Evolutionary conservation across 2,888 invertebrate genomes (phyloP).

Genomic region (Lasius fuliginosus): DNA sequence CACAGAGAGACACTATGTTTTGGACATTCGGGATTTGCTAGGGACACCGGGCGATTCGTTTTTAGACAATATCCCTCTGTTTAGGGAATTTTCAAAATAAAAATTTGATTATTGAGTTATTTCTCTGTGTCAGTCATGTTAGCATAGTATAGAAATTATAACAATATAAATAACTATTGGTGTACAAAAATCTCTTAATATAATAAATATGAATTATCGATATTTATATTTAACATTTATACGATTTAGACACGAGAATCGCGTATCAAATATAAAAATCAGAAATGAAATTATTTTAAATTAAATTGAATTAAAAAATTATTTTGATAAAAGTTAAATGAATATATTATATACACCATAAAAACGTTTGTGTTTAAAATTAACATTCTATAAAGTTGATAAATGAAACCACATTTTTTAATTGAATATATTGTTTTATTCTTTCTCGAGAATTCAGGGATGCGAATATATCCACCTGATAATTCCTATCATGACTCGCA

Average conservation of each 20-base stretch:
- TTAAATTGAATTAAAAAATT: conserved; percentile 9
- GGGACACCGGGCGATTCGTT: neutral
- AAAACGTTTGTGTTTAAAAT: neutral
- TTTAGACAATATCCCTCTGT: neutral
- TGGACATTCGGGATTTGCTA: neutral
- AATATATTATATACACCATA: neutral
- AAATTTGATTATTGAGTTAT: neutral
- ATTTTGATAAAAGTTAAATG: conserved; percentile 7
- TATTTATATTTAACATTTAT: neutral
- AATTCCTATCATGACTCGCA: conserved; percentile 1
- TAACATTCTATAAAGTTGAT: neutral
- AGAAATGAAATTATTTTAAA: neutral
- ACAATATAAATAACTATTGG: neutral
- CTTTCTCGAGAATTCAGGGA: conserved; percentile 2
- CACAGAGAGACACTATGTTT: conserved; percentile 4
- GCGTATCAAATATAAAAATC: neutral
- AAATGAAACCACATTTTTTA: conserved; percentile 12
- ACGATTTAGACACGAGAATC: neutral
- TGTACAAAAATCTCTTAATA: neutral
- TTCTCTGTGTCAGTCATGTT: neutral
- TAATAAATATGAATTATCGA: neutral
- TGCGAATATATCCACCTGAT: neutral
- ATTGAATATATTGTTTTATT: neutral
- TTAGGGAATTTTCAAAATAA: neutral
- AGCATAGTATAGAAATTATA: neutral